Conservation (phyloP, 2,888 invertebrate genomes). For the Chymomyza caudatula region DNA sequence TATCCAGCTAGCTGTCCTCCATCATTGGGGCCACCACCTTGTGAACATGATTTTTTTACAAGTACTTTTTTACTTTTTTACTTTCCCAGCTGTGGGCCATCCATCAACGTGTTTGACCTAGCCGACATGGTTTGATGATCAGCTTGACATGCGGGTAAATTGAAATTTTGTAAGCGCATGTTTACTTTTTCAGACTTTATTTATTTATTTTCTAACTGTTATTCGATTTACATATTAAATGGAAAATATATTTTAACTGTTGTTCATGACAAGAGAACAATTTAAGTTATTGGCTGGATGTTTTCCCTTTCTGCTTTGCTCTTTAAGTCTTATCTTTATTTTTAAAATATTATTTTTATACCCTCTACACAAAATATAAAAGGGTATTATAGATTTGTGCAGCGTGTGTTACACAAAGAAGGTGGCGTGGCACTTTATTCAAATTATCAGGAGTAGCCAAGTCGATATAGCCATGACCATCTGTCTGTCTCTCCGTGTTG, state of each 20-base stretch:
- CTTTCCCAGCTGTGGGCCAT: conserved; percentile 44
- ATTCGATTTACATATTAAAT: conserved; percentile 72
- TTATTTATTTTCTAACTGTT: conserved; percentile 54
- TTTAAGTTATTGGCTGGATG: neutral
- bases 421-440: no score
- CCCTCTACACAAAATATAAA: no score
- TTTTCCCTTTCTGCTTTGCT: no score
- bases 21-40: neutral
- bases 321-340: no score
- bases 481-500: no score
- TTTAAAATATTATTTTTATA: neutral
- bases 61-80: neutral
- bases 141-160: conserved; percentile 74
- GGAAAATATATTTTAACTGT: conserved; percentile 57
- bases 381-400: no score
- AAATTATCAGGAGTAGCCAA: no score
- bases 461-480: no score
- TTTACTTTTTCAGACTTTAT: conserved; percentile 10
- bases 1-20: neutral
- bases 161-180: conserved; percentile 71
- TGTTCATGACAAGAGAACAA: conserved; percentile 41
- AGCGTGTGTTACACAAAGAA: no score
- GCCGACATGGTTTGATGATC: conserved; percentile 51
- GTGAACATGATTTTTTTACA: neutral
- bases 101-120: conserved; percentile 73